Evolutionary conservation across 2,797 vertebrate genomes (phyloP).

Genomic region (Acipenser transmontanus): DNA sequence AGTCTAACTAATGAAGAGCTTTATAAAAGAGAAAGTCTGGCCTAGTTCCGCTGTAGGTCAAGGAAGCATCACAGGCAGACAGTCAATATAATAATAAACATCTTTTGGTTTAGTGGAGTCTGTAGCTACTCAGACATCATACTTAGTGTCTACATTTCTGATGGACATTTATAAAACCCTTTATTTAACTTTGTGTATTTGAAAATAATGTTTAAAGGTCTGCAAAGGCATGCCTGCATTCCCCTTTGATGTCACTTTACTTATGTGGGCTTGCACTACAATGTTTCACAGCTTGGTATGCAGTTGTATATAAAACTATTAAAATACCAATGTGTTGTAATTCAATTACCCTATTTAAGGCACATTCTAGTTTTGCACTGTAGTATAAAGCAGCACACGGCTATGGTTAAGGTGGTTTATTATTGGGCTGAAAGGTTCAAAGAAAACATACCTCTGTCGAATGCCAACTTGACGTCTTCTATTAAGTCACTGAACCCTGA

Average conservation of each 20-base stretch:
- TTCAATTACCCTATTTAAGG: background rate
- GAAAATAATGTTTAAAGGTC: no score
- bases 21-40: slow-evolving; percentile 41
- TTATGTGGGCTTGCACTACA: background rate
- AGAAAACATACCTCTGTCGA: slow-evolving; percentile 82
- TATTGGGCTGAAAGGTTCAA: background rate
- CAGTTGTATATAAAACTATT: background rate
- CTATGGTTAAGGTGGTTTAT: background rate
- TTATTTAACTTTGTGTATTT: no score
- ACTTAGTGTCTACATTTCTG: no score
- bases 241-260: no score
- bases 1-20: background rate
- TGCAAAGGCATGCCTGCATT: no score
- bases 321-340: background rate
- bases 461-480: slow-evolving; percentile 94
- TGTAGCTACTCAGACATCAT: background rate
- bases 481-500: slow-evolving; percentile 97
- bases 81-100: slow-evolving; percentile 24
- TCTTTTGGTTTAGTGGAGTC: background rate
- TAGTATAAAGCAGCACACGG: background rate
- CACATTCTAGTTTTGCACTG: slow-evolving; percentile 2
- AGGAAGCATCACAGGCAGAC: slow-evolving; percentile 60
- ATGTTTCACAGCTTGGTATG: background rate
- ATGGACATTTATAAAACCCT: no score
- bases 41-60: slow-evolving; percentile 57